phyloP scores from a whole-genome alignment of 2,113 vertebrate genomes.

The Prochilodus magdalenae region DNA sequence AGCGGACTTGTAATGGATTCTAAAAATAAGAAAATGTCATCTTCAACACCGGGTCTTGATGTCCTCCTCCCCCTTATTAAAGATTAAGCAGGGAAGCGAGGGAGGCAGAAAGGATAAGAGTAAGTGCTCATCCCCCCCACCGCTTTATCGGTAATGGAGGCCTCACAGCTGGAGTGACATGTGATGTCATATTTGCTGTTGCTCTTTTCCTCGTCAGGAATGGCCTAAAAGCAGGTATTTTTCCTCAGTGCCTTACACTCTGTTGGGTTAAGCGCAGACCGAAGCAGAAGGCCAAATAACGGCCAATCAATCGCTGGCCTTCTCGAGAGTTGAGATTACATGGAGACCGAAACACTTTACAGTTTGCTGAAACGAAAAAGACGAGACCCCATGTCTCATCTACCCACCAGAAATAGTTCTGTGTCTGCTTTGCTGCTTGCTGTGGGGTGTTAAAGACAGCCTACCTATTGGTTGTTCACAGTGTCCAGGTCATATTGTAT shows the following conservation, averaged over 20 bases:
- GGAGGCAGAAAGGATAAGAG: slow-evolving; percentile 50
- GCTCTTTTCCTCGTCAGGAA: slow-evolving; percentile 4
- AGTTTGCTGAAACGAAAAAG: too few relatives aligned
- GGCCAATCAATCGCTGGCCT: background rate
- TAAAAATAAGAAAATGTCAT: slow-evolving; percentile 66
- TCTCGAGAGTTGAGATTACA: too few relatives aligned
- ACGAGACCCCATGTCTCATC: too few relatives aligned
- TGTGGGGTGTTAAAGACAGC: too few relatives aligned
- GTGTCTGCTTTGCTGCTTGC: too few relatives aligned
- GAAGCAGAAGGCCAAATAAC: background rate
- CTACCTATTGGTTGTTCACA: too few relatives aligned
- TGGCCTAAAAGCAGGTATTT: slow-evolving; percentile 36
- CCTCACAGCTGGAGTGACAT: slow-evolving; percentile 41
- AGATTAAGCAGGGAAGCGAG: slow-evolving; percentile 64
- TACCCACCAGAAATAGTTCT: too few relatives aligned
- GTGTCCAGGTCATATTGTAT: too few relatives aligned
- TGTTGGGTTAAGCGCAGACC: slow-evolving; percentile 31
- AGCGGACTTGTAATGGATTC: slow-evolving; percentile 60
- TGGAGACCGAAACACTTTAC: too few relatives aligned
- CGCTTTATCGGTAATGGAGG: slow-evolving; percentile 45
- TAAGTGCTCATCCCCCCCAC: slow-evolving; percentile 19
- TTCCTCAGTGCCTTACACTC: slow-evolving; percentile 4
- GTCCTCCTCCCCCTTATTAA: slow-evolving; percentile 57
- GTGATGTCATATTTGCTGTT: slow-evolving; percentile 44
- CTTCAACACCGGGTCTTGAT: slow-evolving; percentile 53